Evolutionary conservation across 2,113 vertebrate species (phyloP).

Genomic region (Antigone vipio): DNA sequence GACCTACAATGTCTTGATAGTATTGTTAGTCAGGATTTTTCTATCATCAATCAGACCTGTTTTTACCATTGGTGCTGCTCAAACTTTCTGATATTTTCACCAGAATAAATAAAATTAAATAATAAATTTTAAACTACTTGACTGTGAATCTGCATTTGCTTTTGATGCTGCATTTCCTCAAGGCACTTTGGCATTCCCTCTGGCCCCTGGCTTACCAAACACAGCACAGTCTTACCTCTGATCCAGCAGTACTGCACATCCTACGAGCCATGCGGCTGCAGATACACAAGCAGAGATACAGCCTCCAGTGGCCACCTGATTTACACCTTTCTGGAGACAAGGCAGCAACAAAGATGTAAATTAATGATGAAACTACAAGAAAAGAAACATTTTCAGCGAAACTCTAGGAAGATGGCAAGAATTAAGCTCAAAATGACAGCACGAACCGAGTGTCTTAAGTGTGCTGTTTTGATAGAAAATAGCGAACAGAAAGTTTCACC

Average conservation of each 20-base stretch:
- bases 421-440: neutral
- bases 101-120: neutral
- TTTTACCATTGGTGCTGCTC: neutral
- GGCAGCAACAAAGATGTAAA: neutral
- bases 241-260: neutral
- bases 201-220: neutral
- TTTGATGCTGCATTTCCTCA: neutral
- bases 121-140: neutral
- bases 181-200: neutral
- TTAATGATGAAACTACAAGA: neutral
- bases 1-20: neutral
- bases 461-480: neutral
- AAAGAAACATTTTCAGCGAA: neutral
- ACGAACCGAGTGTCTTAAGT: neutral
- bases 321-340: neutral
- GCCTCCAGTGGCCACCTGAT: neutral
- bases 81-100: neutral
- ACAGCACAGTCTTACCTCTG: neutral
- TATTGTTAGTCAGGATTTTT: neutral
- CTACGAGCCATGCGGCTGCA: fast-evolving
- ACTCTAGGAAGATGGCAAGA: neutral
- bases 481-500: neutral
- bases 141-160: neutral
- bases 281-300: neutral
- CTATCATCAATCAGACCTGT: neutral